Percentiles rank a stretch among this genome's conserved stretches.
Evolutionary conservation across 2,797 vertebrate species (phyloP).

Genomic region (Microhierax caerulescens): DNA sequence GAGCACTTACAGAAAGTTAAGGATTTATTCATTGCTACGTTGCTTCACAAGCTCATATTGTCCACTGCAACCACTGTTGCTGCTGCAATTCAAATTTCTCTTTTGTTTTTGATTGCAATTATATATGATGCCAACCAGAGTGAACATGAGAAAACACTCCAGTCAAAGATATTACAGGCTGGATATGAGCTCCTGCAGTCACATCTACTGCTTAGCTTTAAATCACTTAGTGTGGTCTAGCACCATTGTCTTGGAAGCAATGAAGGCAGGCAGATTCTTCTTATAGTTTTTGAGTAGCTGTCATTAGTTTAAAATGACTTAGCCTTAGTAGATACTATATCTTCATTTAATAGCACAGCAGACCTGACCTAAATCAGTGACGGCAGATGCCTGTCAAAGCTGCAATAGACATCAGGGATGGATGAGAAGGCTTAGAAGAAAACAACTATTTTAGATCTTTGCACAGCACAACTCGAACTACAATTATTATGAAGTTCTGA

Average conservation of each 20-base stretch:
- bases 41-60: not conserved
- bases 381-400: not conserved
- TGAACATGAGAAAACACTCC: not conserved
- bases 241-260: not conserved
- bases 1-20: not conserved
- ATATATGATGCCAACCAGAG: not conserved
- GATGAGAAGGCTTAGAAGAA: not conserved
- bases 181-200: not conserved
- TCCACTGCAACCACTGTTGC: not conserved
- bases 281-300: not conserved
- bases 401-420: not conserved
- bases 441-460: not conserved
- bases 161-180: not conserved
- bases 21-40: not conserved
- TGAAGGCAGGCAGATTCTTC: not conserved
- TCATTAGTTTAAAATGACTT: not conserved
- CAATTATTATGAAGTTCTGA: slow-evolving; percentile 8
- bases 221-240: slow-evolving; percentile 14
- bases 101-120: not conserved
- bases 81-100: not conserved
- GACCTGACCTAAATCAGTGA: not conserved
- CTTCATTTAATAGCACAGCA: not conserved
- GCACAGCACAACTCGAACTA: not conserved
- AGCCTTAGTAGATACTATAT: not conserved
- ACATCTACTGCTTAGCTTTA: not conserved